These are phyloP conservation scores for Galemys pyrenaicus DNA, from an alignment of 2,113 vertebrate species.

Conservation along the genomic window DNA sequence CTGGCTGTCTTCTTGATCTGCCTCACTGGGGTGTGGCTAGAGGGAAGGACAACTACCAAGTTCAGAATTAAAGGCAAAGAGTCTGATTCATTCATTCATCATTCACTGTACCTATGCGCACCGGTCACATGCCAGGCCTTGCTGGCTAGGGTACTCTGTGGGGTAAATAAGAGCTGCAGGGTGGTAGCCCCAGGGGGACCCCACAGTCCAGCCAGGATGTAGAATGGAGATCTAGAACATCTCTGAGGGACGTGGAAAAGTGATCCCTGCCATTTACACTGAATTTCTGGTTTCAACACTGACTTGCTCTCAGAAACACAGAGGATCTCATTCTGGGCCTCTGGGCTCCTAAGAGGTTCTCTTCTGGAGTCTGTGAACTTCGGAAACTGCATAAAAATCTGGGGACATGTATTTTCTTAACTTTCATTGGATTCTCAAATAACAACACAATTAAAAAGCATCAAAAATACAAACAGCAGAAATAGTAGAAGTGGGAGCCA, in stretches of 20 bases:
- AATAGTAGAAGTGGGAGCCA: background rate
- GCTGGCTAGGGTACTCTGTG: fast-evolving
- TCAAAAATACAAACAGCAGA: background rate
- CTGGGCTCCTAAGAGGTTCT: background rate
- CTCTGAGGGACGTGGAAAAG: background rate
- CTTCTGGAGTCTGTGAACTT: background rate
- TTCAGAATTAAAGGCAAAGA: background rate
- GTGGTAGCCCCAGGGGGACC: background rate
- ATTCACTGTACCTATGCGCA: fast-evolving
- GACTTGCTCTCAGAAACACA: background rate
- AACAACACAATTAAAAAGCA: background rate
- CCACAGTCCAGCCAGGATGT: background rate
- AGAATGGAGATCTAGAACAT: background rate
- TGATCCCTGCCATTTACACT: background rate
- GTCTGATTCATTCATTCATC: background rate
- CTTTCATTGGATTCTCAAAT: background rate
- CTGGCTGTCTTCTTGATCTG: conserved; percentile 83
- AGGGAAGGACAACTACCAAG: conserved; percentile 45
- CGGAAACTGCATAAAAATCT: background rate
- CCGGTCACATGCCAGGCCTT: background rate
- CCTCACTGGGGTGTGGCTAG: conserved; percentile 86
- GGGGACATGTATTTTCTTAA: background rate
- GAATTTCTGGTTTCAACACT: background rate
- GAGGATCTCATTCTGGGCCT: background rate
- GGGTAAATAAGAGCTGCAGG: background rate